Evolutionary conservation across 2,797 vertebrate genomes (phyloP), one percentile per base, ranked within the genome.

Genomic region (Fistularia tabacaria): DNA sequence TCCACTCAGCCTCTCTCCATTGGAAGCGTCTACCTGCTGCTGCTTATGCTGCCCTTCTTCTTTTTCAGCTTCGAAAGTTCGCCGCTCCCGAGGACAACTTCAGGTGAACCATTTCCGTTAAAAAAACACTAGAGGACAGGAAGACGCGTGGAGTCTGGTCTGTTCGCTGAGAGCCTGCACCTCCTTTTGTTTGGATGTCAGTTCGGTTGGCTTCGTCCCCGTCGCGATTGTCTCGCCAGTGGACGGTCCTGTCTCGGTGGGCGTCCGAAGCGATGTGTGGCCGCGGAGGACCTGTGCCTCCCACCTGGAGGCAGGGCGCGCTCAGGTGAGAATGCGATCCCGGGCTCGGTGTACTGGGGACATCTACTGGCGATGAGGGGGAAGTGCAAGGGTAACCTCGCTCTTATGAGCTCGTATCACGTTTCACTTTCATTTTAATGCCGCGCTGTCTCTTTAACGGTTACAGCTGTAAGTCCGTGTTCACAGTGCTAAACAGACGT

Each of bases 91-190:
- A 40, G 50, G 58, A 54, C 80, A 84, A 85, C 66, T 84, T 83
- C 86, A 90, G 89, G 87, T 90, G 75, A 83, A 83, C 3, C 85
- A 89, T 90, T 84, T 90, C 88, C 85, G 80, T 68, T 62, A 76
- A 57, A 45, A 51, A n/a, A 64, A 38, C 36, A 38, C 3, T 12
- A 15, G 10, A 56, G 36, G 51, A 66, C 52, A 53, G 68, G 57
- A 69, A 75, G 51, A 54, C 46, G 40, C 38, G 40, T 52, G 25
- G 10, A 65, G 11, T 49, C 67, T 47, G 59, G 1, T 25, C 4
- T 14, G 13, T 12, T 41, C 41, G 43, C 45, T 13, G 43, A 3
- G 44, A 38, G 13, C n/a, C 6, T 13, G 39, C 60, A 9, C 42
- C 1, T 60, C 37, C 41, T 50, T 25, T 38, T 36, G 50, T 38